Conservation (phyloP, 2,888 invertebrate genomes). For the Phymatocera aterrima region DNA sequence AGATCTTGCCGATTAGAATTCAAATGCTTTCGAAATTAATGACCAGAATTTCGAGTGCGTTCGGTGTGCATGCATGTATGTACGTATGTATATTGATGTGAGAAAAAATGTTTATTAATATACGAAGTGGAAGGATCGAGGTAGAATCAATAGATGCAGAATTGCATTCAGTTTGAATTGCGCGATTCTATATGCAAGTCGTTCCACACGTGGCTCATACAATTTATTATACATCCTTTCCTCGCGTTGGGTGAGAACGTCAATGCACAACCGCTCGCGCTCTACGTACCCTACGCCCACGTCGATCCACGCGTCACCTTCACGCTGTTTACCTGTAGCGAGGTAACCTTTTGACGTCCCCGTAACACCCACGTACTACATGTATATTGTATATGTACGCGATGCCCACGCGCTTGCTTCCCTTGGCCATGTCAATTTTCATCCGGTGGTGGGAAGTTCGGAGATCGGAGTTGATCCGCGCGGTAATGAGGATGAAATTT, state of each 20-base stretch:
- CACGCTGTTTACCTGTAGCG: slow-evolving; percentile 14
- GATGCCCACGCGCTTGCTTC: neutral
- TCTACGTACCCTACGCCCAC: slow-evolving; percentile 12
- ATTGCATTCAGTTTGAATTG: neutral
- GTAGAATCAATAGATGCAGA: neutral
- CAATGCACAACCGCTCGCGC: neutral
- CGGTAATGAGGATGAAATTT: neutral
- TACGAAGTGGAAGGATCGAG: too few species aligned
- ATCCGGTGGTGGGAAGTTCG: neutral
- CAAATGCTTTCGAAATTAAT: too few species aligned
- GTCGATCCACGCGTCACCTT: slow-evolving; percentile 31
- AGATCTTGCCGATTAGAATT: too few species aligned
- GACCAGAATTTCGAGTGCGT: too few species aligned
- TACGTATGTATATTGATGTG: too few species aligned
- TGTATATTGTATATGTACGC: too few species aligned
- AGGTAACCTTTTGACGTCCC: slow-evolving; percentile 16
- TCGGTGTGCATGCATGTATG: too few species aligned
- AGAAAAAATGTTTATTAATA: too few species aligned
- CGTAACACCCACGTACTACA: slow-evolving; percentile 8
- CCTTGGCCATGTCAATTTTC: neutral
- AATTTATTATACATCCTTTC: neutral
- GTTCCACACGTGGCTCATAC: slow-evolving; percentile 15
- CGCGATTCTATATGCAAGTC: neutral
- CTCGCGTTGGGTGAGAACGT: neutral
- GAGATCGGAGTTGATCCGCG: neutral